Percentiles rank a stretch among this genome's conserved stretches.
These are phyloP conservation scores for Trinorchestia longiramus DNA, from an alignment of 1,140 invertebrate genomes.

Conservation along the genomic window DNA sequence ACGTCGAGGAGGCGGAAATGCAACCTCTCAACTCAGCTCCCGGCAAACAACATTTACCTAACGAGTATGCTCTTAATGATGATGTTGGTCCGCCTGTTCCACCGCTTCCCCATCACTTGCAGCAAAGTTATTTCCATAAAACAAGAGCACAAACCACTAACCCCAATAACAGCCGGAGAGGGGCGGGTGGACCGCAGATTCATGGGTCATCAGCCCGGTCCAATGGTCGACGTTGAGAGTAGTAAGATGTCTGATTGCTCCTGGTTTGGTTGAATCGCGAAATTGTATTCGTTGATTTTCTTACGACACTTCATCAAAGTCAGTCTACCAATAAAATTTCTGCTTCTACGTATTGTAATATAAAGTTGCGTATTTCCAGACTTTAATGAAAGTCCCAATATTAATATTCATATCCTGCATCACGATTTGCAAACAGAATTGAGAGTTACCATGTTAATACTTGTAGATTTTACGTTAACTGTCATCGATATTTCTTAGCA, in stretches of 20 bases:
- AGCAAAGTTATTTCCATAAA: background rate
- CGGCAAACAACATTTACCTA: background rate
- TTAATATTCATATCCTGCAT: background rate
- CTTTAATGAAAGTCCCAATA: background rate
- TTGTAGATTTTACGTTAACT: background rate
- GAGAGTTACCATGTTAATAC: background rate
- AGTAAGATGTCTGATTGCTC: background rate
- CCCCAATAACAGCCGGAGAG: background rate
- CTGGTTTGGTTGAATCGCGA: background rate
- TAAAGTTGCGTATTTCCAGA: background rate
- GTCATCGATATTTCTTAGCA: background rate
- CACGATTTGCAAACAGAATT: background rate
- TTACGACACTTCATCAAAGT: background rate
- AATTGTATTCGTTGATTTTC: background rate
- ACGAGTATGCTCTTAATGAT: background rate
- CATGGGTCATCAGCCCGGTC: background rate
- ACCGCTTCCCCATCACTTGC: background rate
- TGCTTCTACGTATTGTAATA: background rate
- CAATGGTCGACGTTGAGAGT: background rate
- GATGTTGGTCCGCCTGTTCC: background rate
- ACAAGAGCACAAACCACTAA: background rate
- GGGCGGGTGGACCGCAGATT: background rate
- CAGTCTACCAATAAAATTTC: background rate
- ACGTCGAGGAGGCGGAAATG: constrained; percentile 8
- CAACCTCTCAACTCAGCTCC: background rate